Evolutionary conservation across 2,797 vertebrate species (phyloP), one percentile per base, ranked within the genome.

Genomic region (Micromesistius poutassou): DNA sequence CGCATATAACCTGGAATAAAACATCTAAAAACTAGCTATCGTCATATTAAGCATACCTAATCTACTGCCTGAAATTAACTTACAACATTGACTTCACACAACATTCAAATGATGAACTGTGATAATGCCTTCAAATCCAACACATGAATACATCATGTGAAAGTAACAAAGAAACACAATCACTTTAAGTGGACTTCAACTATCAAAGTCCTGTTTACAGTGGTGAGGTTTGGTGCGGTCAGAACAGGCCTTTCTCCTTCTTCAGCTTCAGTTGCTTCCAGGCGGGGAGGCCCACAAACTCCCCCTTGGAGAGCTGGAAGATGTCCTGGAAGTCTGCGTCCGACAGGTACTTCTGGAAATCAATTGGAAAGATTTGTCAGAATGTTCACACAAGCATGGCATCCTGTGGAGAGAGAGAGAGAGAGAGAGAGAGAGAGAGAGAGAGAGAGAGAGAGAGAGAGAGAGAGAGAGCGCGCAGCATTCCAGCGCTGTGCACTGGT

Each of bases 201-300:
- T 38, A 38, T 38, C 36, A 38, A 12, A 38, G 36, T 38, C 9
- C 22, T 55, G 50, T 55, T 14, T 46, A 14, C 16, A 3, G 19
- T 5, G 46, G 46, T 19, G 5, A 62, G 2, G 55, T 25, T 6
- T 25, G 1, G 50, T 62, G 5, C n/a, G 55, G 40, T 90, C 71
- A 98, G 89, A 98, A 98, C 84, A 98, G 85, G 14, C 95, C 94
- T 6, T 87, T 94, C 25, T 91, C 87, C 90, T 97, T 97, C 91
- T 98, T 98, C 75, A 96, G 22, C 13, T 87, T 93, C 55, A 94
- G 85, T 83, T 96, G 94, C 84, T 94, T 97, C 97, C 96, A 98
- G 38, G 76, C 86, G 0, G 96, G 96, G 77, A 96, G 82, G 33
- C 80, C 78, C 25, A 16, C 82, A 83, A 95, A 97, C 28, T 94